These are phyloP conservation scores for Dasysyrphus tricinctus DNA, from an alignment of 2,888 invertebrate species.

Conservation along the genomic window DNA sequence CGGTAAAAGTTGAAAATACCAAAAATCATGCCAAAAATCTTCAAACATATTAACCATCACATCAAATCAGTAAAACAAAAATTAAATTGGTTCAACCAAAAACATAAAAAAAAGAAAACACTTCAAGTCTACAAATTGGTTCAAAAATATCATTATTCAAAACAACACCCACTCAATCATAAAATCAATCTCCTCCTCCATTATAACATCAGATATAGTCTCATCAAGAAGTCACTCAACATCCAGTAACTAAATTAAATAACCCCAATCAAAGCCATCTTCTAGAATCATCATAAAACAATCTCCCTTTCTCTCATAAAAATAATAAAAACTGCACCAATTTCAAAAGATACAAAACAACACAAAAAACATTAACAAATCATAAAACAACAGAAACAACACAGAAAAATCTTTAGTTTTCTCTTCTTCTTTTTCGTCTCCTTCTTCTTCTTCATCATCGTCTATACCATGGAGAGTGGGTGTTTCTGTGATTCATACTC, in stretches of 20 bases:
- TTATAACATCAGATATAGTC: not conserved
- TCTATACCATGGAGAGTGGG: constrained; percentile 42
- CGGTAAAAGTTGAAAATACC: too few relatives aligned
- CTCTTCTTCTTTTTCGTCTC: too few relatives aligned
- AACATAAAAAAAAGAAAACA: not conserved
- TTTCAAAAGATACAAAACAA: constrained; percentile 1
- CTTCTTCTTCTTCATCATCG: not conserved
- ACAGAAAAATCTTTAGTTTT: constrained; percentile 10
- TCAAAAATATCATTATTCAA: constrained; percentile 33
- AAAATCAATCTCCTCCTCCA: constrained; percentile 10
- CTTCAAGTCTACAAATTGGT: not conserved
- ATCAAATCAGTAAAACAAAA: not conserved
- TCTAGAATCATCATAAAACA: constrained; percentile 41
- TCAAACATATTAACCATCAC: too few relatives aligned
- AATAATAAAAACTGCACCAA: constrained; percentile 27
- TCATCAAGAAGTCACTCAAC: constrained; percentile 54
- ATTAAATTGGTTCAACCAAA: not conserved
- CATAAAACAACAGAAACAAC: constrained; percentile 34
- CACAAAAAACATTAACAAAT: constrained; percentile 32
- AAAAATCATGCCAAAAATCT: not conserved
- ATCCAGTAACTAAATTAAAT: constrained; percentile 30
- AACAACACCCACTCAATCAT: constrained; percentile 47
- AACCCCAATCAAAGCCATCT: constrained; percentile 56
- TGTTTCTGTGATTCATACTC: constrained; percentile 70
- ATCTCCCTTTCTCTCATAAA: constrained; percentile 38